These are phyloP conservation scores for Arothron firmamentum DNA, from an alignment of 2,113 vertebrate species.

Conservation along the genomic window DNA sequence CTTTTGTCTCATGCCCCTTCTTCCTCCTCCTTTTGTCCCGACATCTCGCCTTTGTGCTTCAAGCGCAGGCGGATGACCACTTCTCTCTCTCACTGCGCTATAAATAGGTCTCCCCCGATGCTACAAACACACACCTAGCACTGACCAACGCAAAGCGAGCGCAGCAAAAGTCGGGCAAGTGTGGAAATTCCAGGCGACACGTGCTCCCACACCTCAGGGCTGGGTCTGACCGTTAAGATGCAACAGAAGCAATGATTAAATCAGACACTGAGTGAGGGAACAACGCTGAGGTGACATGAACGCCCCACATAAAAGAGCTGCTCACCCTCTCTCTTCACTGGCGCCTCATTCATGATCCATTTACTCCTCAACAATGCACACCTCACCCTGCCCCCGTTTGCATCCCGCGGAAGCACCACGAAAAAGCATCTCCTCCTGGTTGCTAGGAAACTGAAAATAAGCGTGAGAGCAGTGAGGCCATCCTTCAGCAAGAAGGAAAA, in stretches of 20 bases:
- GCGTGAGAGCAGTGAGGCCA: constrained; percentile 47
- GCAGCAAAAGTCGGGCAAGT: too few relatives aligned
- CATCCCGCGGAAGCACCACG: constrained; percentile 46
- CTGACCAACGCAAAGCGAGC: too few relatives aligned
- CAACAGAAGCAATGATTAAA: constrained; percentile 4
- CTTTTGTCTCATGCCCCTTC: constrained; percentile 43
- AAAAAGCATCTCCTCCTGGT: constrained; percentile 59
- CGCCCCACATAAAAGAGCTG: constrained; percentile 17
- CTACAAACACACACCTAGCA: too few relatives aligned
- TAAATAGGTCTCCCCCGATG: neutral
- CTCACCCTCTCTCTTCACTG: neutral
- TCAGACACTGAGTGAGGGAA: constrained; percentile 20
- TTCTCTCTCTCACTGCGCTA: neutral
- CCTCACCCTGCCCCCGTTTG: constrained; percentile 33
- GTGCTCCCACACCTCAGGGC: too few relatives aligned
- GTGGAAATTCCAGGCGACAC: too few relatives aligned
- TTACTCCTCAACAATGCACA: constrained; percentile 47
- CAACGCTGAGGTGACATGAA: neutral
- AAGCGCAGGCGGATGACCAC: constrained; percentile 5
- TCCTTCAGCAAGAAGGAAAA: constrained; percentile 21
- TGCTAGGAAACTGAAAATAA: constrained; percentile 73
- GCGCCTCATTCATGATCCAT: constrained; percentile 24
- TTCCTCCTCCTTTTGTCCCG: neutral
- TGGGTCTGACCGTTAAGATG: constrained; percentile 5
- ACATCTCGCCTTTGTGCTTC: constrained; percentile 43